Base-by-base conservation (phyloP, 2,797 vertebrate genomes). In the Myotis daubentonii region DNA sequence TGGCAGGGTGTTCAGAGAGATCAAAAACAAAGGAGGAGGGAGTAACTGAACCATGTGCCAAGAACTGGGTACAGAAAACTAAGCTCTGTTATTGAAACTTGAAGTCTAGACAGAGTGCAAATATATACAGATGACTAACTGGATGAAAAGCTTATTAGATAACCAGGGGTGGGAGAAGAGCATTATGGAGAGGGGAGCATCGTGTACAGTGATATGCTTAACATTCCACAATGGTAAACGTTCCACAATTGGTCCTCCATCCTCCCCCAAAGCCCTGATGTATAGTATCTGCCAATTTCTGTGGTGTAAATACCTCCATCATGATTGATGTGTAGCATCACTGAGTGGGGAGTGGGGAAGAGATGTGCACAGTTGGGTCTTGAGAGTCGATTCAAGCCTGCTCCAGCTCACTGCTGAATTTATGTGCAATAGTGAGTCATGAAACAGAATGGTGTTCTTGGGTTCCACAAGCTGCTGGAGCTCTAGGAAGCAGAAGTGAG, bases 161-260 rank as follows among this genome's bases (percentile, higher is more conserved):
- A 62, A 23, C 11, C 3, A 44, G 11, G 17, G 25, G 3, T 38
- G 11, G 4, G 44, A 68, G 41, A 28, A n/a, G 66, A 72, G 4
- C 16, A 9, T 62, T 44, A 10, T 0, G 2, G 33, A 28, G 19
- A 12, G 8, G n/a, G 23, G 6, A 70, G 2, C 3, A 1, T 60
- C 25, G 36, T n/a, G 19, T 57, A 23, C 49, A 51, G 15, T 23
- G 41, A 65, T 8, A 30, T 9, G 20, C 65, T 25, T 38, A 38
- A 38, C 38, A 38, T 38, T 38, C 38, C 38, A 38, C 38, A 38
- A 38, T 38, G 44, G 23, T 33, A 44, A 78, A 23, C 30, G 13
- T 23, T 85, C 57, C 87, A 57, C 30, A 68, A n/a, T 19, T 60
- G 36, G 47, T 19, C 0, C 7, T 28, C 41, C 30, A 7, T 7